Evolutionary conservation across 1,140 invertebrate species (phyloP), one percentile per base, ranked within the genome.

Genomic region (Cydia splendana): DNA sequence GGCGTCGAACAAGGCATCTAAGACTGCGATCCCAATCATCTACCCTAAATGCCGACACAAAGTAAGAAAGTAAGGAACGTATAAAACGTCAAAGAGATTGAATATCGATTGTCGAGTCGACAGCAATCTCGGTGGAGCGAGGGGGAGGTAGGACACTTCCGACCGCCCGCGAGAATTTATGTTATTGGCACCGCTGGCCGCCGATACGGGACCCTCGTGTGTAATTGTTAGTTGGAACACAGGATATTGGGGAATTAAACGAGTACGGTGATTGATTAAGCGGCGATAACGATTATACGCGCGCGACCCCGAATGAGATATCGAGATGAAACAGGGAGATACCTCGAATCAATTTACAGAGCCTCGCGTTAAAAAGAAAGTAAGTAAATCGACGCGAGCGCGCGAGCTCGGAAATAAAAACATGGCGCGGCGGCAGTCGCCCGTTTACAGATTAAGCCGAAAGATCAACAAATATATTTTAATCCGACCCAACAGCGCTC

Each of bases 391-490:
- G 82, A 85, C 84, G 84, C 78, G 74, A 71, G 77, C 73, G 80
- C 80, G 85, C 85, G 81, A 77, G 77, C 76, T 65, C 69, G 77
- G 75, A 81, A 87, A 87, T 78, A 87, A 88, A 83, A 88, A 84
- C 78, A 80, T 51, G 79, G 51, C 51, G 74, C 80, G 75, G 76
- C 75, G 42, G 53, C 80, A 82, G 80, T 81, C 88, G 77, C 67
- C 80, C 78, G 82, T 81, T 84, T 81, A 88, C 84, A 89, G 87
- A 88, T 92, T 89, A 90, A 85, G 81, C 82, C 80, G 85, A 87
- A 89, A 90, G 82, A 90, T 89, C 87, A 93, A 93, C 91, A 91
- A 90, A 91, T 88, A 90, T 87, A 92, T 89, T 91, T 90, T 91
- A 93, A 92, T 93, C 89, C 87, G 77, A 82, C 81, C 81, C 85